These are phyloP conservation scores for Cephus cinctus DNA, from an alignment of 1,140 invertebrate species.

Conservation along the genomic window DNA sequence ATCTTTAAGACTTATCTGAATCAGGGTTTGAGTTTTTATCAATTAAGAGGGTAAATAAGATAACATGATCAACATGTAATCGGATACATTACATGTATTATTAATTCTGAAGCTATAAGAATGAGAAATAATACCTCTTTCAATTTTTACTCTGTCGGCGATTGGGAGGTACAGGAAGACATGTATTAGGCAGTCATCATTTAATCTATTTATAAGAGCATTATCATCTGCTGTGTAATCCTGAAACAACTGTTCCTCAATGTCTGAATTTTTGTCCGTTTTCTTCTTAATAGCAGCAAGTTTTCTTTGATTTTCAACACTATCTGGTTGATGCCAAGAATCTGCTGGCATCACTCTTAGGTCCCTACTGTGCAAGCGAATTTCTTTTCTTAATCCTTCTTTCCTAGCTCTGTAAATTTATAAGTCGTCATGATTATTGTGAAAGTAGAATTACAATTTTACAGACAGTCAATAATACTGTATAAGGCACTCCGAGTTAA, in stretches of 20 bases:
- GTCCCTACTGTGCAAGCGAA: conserved; percentile 43
- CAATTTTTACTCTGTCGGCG: conserved; percentile 39
- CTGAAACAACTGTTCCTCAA: neutral
- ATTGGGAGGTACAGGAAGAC: conserved; percentile 45
- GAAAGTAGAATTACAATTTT: no score
- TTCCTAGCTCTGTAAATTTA: conserved; percentile 35
- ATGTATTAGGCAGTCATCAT: conserved; percentile 48
- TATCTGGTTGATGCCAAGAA: conserved; percentile 53
- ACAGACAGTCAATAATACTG: neutral
- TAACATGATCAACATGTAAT: no score
- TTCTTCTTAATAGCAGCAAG: conserved; percentile 21
- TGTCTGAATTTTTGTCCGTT: conserved; percentile 12
- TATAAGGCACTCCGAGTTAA: neutral
- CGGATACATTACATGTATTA: no score
- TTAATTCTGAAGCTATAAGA: no score
- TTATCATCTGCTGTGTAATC: neutral
- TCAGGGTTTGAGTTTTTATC: no score
- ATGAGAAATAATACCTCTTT: conserved; percentile 33
- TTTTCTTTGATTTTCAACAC: conserved; percentile 37
- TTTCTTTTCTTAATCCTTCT: conserved; percentile 30
- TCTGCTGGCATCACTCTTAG: conserved; percentile 45
- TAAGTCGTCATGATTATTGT: no score
- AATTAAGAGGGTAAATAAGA: no score
- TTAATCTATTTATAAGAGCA: conserved; percentile 38
- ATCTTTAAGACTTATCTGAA: no score